Evolutionary conservation across 2,113 vertebrate species (phyloP).

Genomic region (Neoarius graeffei): DNA sequence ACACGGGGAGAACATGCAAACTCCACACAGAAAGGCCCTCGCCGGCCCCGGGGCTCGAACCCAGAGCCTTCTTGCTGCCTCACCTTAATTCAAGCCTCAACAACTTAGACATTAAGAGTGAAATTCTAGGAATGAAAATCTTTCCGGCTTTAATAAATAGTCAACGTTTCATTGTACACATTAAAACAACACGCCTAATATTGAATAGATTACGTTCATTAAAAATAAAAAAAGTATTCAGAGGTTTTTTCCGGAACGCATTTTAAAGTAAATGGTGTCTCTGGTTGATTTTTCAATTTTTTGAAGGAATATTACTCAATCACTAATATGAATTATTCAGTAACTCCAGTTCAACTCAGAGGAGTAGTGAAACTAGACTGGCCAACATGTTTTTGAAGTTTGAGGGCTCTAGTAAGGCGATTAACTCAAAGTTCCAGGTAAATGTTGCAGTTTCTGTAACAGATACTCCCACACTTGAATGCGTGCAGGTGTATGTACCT

Average conservation of each 20-base stretch:
- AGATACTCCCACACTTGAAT: not conserved
- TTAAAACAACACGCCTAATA: not conserved
- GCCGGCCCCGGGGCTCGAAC: too few species aligned
- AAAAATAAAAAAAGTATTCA: not conserved
- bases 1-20: too few species aligned
- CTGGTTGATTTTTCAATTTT: not conserved
- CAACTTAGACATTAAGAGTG: too few species aligned
- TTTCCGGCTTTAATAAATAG: too few species aligned
- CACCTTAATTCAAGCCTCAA: too few species aligned
- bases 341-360: not conserved
- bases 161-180: too few species aligned
- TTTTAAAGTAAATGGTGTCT: not conserved
- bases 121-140: too few species aligned
- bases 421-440: not conserved
- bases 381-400: not conserved
- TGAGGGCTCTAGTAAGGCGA: not conserved
- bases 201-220: not conserved
- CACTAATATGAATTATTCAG: not conserved
- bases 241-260: not conserved
- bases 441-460: not conserved
- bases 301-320: not conserved
- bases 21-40: too few species aligned
- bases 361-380: not conserved
- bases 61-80: too few species aligned
- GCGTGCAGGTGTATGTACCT: conserved; percentile 58